These are phyloP conservation scores for Eurypyga helias DNA, from an alignment of 2,113 vertebrate species.

Conservation along the genomic window DNA sequence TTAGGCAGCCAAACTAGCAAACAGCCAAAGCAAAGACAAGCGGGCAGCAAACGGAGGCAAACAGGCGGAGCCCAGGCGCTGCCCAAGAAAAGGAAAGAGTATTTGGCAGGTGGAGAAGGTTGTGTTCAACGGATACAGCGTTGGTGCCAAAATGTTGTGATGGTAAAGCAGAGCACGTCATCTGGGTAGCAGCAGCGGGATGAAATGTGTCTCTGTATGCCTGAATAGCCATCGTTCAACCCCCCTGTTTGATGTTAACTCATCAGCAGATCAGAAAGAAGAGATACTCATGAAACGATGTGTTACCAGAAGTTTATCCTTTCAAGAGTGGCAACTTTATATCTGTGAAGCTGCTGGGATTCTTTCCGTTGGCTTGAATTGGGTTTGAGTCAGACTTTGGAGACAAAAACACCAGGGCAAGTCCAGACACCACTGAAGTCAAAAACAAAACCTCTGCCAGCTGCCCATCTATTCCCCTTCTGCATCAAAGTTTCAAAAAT, in stretches of 20 bases:
- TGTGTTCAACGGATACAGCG: background rate
- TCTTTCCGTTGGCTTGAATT: slow-evolving; percentile 38
- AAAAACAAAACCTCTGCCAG: slow-evolving; percentile 58
- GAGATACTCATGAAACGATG: background rate
- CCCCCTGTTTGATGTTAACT: background rate
- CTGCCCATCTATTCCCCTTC: slow-evolving; percentile 27
- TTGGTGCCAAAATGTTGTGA: background rate
- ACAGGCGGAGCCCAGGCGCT: background rate
- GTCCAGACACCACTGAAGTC: slow-evolving; percentile 40
- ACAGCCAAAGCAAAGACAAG: background rate
- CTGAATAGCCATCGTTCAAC: background rate
- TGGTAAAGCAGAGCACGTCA: background rate
- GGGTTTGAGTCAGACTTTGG: slow-evolving; percentile 53
- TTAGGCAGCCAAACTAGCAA: background rate
- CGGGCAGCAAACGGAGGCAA: background rate
- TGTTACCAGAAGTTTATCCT: background rate
- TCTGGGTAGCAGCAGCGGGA: background rate
- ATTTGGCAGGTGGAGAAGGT: background rate
- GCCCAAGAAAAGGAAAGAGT: background rate
- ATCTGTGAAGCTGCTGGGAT: slow-evolving; percentile 2
- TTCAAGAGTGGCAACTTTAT: slow-evolving; percentile 9
- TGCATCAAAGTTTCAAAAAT: background rate
- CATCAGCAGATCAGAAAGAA: background rate
- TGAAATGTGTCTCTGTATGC: background rate
- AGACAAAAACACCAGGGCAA: slow-evolving; percentile 51